Evolutionary conservation across 1,140 invertebrate species (phyloP), one percentile per base, ranked within the genome.

Genomic region (Drepana arcuata): DNA sequence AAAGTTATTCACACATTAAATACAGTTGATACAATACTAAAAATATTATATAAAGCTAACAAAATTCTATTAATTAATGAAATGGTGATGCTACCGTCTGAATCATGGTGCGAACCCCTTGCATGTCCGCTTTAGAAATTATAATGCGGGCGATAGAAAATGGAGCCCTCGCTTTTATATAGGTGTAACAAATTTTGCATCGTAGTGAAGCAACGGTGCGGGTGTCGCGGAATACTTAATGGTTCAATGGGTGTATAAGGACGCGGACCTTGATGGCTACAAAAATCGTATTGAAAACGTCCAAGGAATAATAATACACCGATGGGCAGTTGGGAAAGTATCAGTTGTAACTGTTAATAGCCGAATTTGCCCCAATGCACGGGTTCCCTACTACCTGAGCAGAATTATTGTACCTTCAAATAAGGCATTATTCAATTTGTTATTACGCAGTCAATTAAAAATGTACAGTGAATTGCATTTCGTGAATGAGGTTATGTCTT

Each of bases 181-280:
- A 77, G 74, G 68, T 79, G 74, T 78, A 78, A 79, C 71, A 82
- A 78, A 82, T 79, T 82, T 78, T 79, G 71, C 67, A 79, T 79
- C 48, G 61, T 61, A 28, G 60, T 82, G 78, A 55, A 71, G 78
- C 74, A 79, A 82, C 51, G 65, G 44, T 16, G 58, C 42, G 60
- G 53, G 62, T 69, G 71, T 59, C 56, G 33, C 60, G 52, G 78
- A 79, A 82, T 82, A 82, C 74, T 62, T 77, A 81, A 81, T 77
- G 58, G 58, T 70, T 37, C 66, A 59, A 73, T 78, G 59, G 61
- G 62, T n/a, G n/a, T n/a, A n/a, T 71, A 74, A 75, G 65, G 64
- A 72, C 65, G 63, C 54, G 70, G 63, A 72, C 77, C 72, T 82
- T 82, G 74, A 73, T 81, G 68, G 66, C 66, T 72, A 73, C 73